Evolutionary conservation across 2,113 vertebrate genomes (phyloP).

Genomic region (Corythoichthys haematopterus): DNA sequence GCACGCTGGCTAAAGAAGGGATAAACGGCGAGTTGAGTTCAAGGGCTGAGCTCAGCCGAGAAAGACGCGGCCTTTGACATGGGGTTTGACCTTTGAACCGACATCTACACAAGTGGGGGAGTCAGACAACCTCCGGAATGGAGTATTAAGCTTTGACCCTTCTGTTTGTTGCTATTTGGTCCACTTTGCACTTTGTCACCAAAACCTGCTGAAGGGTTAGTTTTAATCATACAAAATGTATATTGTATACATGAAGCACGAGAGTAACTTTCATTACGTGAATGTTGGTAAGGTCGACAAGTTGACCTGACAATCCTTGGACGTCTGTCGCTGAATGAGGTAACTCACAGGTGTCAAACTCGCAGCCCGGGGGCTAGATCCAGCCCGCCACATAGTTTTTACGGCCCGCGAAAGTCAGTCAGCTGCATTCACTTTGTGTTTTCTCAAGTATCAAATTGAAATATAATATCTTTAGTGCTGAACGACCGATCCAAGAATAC

Average conservation of each 20-base stretch:
- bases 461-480: too few species aligned
- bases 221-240: not conserved
- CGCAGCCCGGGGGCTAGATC: too few species aligned
- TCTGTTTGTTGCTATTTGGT: not conserved
- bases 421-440: too few species aligned
- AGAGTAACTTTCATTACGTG: not conserved
- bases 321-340: too few species aligned
- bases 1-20: slow-evolving; percentile 34
- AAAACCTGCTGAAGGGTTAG: not conserved
- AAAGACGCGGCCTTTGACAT: slow-evolving; percentile 42
- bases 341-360: too few species aligned
- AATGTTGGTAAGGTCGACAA: too few species aligned
- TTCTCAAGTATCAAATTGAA: too few species aligned
- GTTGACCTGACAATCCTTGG: too few species aligned
- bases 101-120: slow-evolving; percentile 14
- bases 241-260: not conserved
- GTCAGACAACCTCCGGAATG: slow-evolving; percentile 35
- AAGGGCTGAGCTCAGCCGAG: slow-evolving; percentile 41
- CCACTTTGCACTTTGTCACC: not conserved
- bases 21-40: slow-evolving; percentile 55
- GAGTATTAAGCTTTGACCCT: slow-evolving; percentile 16
- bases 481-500: too few species aligned
- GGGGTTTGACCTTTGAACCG: slow-evolving; percentile 37
- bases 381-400: too few species aligned
- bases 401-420: too few species aligned